Conservation (phyloP, 1,140 invertebrate species). For the Zaprionus camerounensis region DNA sequence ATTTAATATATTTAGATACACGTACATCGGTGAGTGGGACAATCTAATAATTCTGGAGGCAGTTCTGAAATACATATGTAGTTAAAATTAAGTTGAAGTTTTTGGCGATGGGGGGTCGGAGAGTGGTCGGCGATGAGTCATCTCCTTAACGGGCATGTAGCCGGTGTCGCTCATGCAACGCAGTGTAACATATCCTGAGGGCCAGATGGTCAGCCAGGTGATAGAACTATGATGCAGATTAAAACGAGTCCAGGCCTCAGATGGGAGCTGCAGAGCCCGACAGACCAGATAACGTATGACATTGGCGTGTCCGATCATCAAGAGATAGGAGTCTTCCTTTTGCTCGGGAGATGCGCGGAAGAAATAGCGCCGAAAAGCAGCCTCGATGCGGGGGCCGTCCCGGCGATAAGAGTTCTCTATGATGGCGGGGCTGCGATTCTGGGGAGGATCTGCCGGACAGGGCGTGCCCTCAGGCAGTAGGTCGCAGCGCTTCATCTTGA, state of each 20-base stretch:
- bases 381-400: conserved; percentile 97
- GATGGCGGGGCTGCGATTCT: conserved; percentile 89
- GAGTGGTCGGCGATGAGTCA: conserved; percentile 50
- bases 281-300: conserved; percentile 99
- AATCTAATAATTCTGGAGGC: neutral
- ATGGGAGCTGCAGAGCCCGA: conserved; percentile 97
- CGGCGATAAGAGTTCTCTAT: conserved; percentile 91
- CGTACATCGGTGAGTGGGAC: neutral
- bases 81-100: neutral
- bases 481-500: conserved; percentile 88
- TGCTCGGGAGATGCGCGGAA: conserved; percentile 93
- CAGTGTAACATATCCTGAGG: conserved; percentile 93
- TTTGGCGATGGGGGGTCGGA: neutral
- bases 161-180: conserved; percentile 93
- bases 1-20: neutral
- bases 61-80: neutral
- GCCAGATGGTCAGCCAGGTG: conserved; percentile 94
- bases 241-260: conserved; percentile 97
- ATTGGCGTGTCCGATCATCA: conserved; percentile 98
- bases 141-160: conserved; percentile 88
- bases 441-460: conserved; percentile 95
- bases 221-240: conserved; percentile 96
- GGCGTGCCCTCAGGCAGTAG: conserved; percentile 96
- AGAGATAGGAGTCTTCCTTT: conserved; percentile 93
- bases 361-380: conserved; percentile 97